phyloP scores from a whole-genome alignment of 2,113 vertebrate species.

The Pseudopipra pipra region DNA sequence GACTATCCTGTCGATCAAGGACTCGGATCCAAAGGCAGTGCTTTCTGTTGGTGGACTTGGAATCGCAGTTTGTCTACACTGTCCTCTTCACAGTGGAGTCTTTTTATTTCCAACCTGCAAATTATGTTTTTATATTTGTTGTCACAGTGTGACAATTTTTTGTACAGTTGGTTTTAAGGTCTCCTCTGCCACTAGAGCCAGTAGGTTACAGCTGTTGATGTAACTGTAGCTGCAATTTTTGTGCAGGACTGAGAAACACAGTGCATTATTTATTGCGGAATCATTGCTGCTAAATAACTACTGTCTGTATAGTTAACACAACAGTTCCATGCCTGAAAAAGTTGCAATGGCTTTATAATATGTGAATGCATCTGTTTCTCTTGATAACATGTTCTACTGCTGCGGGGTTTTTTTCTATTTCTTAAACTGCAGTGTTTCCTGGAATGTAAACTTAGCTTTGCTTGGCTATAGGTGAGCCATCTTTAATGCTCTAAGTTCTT shows the following conservation, averaged over 20 bases:
- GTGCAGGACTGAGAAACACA: constrained; percentile 86
- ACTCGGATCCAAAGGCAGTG: constrained; percentile 76
- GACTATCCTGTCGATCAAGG: constrained; percentile 63
- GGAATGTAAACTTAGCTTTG: constrained; percentile 81
- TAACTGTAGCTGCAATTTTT: constrained; percentile 86
- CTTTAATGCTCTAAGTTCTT: constrained; percentile 73
- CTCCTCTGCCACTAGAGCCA: constrained; percentile 85
- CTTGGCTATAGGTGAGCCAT: constrained; percentile 79
- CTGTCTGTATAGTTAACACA: constrained; percentile 96
- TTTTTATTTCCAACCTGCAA: constrained; percentile 83
- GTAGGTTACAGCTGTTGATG: constrained; percentile 83
- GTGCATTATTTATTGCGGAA: constrained; percentile 96
- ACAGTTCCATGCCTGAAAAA: constrained; percentile 82
- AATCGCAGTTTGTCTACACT: constrained; percentile 79
- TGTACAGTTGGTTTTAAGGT: constrained; percentile 86
- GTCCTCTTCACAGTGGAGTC: constrained; percentile 83
- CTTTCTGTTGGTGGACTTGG: constrained; percentile 80
- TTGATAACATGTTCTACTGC: constrained; percentile 78
- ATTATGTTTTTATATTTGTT: constrained; percentile 85
- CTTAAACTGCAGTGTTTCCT: constrained; percentile 81
- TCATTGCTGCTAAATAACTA: constrained; percentile 99
- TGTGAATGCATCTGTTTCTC: constrained; percentile 88
- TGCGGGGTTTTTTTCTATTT: constrained; percentile 75
- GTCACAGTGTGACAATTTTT: constrained; percentile 87
- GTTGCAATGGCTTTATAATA: constrained; percentile 85